Percentiles rank a stretch among this genome's conserved stretches.
phyloP scores from a whole-genome alignment of 2,888 invertebrate genomes.

The Thymelicus sylvestris region DNA sequence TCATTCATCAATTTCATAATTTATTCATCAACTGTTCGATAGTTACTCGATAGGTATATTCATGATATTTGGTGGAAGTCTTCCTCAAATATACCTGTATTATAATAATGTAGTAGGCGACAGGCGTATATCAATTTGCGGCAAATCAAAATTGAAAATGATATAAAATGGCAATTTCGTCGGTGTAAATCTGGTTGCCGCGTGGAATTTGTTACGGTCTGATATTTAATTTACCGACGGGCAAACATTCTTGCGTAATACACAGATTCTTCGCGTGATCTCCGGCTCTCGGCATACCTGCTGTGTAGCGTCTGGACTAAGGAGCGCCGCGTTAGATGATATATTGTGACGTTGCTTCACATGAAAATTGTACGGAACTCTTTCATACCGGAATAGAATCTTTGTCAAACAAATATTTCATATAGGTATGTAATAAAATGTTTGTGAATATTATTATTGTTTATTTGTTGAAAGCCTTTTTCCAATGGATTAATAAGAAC shows the following conservation, averaged over 20 bases:
- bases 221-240: conserved; percentile 1
- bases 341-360: not conserved
- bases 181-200: conserved; percentile 20
- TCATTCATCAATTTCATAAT: too few relatives aligned
- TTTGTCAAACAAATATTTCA: too few relatives aligned
- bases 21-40: too few relatives aligned
- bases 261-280: not conserved
- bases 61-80: too few relatives aligned
- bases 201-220: not conserved
- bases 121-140: not conserved
- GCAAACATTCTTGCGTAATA: not conserved
- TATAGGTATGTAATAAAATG: too few relatives aligned
- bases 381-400: too few relatives aligned
- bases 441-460: not conserved
- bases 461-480: not conserved
- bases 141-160: not conserved
- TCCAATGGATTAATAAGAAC: too few relatives aligned
- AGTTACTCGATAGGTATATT: too few relatives aligned
- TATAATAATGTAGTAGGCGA: not conserved
- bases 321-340: not conserved
- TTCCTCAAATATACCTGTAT: too few relatives aligned
- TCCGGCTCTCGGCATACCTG: not conserved
- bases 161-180: conserved; percentile 37
- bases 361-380: not conserved
- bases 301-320: not conserved